phyloP scores from a whole-genome alignment of 2,113 vertebrate species.

The Aspidoscelis tigris region DNA sequence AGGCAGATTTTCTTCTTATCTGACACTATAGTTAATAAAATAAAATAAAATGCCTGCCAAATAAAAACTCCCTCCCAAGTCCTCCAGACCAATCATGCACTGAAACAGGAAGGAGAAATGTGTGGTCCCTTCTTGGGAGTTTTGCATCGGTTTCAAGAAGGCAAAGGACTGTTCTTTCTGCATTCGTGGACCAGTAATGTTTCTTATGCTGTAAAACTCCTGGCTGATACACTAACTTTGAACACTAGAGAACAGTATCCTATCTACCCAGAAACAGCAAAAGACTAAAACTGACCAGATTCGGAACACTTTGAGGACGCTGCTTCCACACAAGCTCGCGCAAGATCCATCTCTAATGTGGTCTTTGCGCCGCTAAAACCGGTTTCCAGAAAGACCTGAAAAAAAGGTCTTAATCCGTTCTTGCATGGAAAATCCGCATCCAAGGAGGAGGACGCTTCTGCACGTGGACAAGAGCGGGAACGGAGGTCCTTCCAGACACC shows the following conservation, averaged over 20 bases:
- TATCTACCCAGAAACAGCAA: not conserved
- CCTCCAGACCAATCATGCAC: not conserved
- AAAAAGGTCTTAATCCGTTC: too few relatives aligned
- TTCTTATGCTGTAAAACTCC: not conserved
- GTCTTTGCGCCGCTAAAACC: too few relatives aligned
- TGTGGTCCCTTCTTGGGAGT: not conserved
- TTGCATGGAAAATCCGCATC: too few relatives aligned
- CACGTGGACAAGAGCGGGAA: too few relatives aligned
- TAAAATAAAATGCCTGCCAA: not conserved
- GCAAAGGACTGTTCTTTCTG: not conserved
- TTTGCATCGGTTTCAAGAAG: not conserved
- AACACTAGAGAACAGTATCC: not conserved
- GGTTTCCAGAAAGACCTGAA: too few relatives aligned
- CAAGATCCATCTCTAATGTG: too few relatives aligned
- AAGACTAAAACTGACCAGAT: not conserved
- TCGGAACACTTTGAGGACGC: too few relatives aligned
- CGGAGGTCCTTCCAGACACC: too few relatives aligned
- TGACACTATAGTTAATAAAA: not conserved
- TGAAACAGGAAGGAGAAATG: not conserved
- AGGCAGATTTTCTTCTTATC: constrained; percentile 25
- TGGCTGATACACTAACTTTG: not conserved
- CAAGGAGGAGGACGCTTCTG: too few relatives aligned
- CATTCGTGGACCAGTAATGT: not conserved
- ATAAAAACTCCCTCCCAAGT: constrained; percentile 11
- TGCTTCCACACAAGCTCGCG: too few relatives aligned